Base-by-base conservation (phyloP, 2,113 vertebrate genomes). In the Ictalurus furcatus region DNA sequence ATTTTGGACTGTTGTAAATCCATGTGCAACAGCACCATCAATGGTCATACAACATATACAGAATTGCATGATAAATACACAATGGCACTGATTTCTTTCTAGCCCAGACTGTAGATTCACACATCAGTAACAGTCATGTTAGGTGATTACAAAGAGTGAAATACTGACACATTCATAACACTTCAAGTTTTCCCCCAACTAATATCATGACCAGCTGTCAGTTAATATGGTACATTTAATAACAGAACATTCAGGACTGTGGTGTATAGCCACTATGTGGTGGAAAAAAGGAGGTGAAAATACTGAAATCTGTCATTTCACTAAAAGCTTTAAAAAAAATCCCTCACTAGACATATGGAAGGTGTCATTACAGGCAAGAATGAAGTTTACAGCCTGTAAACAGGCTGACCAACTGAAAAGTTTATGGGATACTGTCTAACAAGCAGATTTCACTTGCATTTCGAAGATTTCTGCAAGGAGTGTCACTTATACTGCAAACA, bases 381-480 rank as follows among this genome's bases (percentile, higher is more conserved):
- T 54, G 86, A 2, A 52, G 44, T 63, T 84, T 84, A 59, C 54
- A 59, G 56, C 81, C 80, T 21, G 81, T 83, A 82, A 74, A 74
- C 37, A 76, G 78, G 37, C 4, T 48, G 44, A n/a, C 25, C 48
- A 71, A 73, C 65, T 23, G 17, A 65, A 61, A 87, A 52, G 19
- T 80, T 79, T 78, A 79, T 48, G 58, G 30, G 11, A 65, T 30
- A 65, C 37, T 86, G 25, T 86, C 71, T 87, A 87, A 79, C 74
- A 80, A 80, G 59, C 74, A 79, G 74, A 87, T 52, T 87, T 63
- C 40, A n/a, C 25, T 56, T 25, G 23, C 13, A 25, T 2, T 52
- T 56, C 6, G 58, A 23, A n/a, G 13, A 80, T 54, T 73, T 87
- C n/a, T 69, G 40, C 19, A 25, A 80, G 28, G 28, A 88, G 25